Base-by-base conservation (phyloP, 2,113 vertebrate species). In the Thunnus maccoyii region DNA sequence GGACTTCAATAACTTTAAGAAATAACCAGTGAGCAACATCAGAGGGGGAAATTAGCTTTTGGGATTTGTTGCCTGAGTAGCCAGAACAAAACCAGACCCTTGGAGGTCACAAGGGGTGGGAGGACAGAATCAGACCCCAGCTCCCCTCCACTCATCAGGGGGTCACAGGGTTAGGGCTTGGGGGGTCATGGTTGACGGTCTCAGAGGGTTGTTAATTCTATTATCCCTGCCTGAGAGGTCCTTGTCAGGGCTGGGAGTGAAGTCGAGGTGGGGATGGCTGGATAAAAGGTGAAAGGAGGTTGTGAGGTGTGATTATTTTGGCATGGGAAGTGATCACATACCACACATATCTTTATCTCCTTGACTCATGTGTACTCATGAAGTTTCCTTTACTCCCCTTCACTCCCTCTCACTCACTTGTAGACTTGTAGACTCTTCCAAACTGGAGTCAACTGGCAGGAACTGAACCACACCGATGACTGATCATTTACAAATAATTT, bases 191-290 rank as follows among this genome's bases (percentile, higher is more conserved):
- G 72, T 89, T 90, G 88, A 92, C 22, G 55, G 78, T 86, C 71
- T 69, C 82, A 82, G 54, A 76, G 85, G 89, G 72, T 87, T 85
- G 88, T 88, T 94, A 92, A 94, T 95, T 92, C 85, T 89, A 92
- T 95, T 94, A 93, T 93, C 75, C 75, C 65, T 78, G 84, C 76
- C 87, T 78, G 67, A 89, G 83, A 89, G 84, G 87, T 88, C 63
- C 88, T 85, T 84, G 90, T 88, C 75, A 51, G 67, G 84, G 66
- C 74, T 56, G 67, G 75, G 66, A 65, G 68, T 54, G 68, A 78
- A 76, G 85, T 69, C 18, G 41, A 80, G 56, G 72, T 25, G 81
- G 83, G 63, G 32, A 44, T 18, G 67, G 46, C 69, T 22, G 68
- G 72, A 81, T 89, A 65, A 91, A 82, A 76, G 79, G 58, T 83